These are phyloP conservation scores for Archilochus colubris DNA, from an alignment of 2,113 vertebrate species.

Conservation along the genomic window DNA sequence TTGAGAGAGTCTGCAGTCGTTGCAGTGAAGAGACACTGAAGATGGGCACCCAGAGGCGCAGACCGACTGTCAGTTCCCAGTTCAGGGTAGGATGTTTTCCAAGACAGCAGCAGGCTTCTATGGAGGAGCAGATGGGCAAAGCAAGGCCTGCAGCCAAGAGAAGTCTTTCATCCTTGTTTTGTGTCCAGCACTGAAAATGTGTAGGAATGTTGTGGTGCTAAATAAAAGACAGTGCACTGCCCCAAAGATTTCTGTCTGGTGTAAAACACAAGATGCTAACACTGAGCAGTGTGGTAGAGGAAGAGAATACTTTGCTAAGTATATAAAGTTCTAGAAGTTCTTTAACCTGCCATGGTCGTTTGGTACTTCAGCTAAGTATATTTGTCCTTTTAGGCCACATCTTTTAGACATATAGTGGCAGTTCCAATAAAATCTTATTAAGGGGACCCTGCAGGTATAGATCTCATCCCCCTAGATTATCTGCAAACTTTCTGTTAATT, in stretches of 20 bases:
- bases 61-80: constrained; percentile 93
- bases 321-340: not conserved
- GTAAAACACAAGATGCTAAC: not conserved
- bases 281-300: not conserved
- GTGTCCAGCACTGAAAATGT: constrained; percentile 60
- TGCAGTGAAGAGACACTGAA: constrained; percentile 87
- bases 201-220: constrained; percentile 35
- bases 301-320: not conserved
- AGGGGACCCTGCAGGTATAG: not conserved
- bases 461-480: not conserved
- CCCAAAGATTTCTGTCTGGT: constrained; percentile 23
- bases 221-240: constrained; percentile 16
- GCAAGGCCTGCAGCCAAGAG: constrained; percentile 55
- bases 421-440: not conserved
- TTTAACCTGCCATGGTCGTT: not conserved
- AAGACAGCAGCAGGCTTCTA: constrained; percentile 48
- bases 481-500: not conserved
- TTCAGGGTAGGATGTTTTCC: constrained; percentile 85
- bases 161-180: constrained; percentile 51
- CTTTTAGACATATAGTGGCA: not conserved
- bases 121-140: constrained; percentile 52
- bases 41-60: constrained; percentile 90
- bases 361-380: not conserved
- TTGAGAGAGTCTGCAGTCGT: constrained; percentile 88
- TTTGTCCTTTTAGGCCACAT: not conserved